Evolutionary conservation across 1,140 invertebrate genomes (phyloP), one percentile per base, ranked within the genome.

Genomic region (Melipona quadrifasciata): DNA sequence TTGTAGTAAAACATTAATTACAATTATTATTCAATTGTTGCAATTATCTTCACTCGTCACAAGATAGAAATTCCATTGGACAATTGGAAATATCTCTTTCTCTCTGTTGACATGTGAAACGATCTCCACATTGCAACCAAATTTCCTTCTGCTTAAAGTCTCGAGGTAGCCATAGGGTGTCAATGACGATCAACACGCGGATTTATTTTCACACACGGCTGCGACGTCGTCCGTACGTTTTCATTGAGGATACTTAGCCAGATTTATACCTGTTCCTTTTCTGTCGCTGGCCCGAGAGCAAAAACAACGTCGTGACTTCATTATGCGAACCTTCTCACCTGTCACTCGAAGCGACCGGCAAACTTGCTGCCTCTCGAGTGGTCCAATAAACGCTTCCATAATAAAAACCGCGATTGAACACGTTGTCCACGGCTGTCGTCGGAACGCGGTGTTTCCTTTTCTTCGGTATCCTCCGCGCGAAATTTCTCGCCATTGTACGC

Each of bases 241-340:
- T 31, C n/a, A 65, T 65, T 12, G 39, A 47, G 8, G 10, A 51
- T 16, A 21, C 8, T 39, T n/a, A 17, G 14, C 24, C 27, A 34
- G 39, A 19, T 21, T 19, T 3, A 24, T 53, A 79, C 16, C 51
- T n/a, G 31, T 80, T 71, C 17, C 11, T 14, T 53, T 31, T 8
- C 17, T 57, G 27, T 27, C 31, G 47, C 14, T 47, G 4, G 19
- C 19, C 10, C 8, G 21, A 57, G 27, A 10, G 67, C 16, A 24
- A 67, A 71, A 39, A 17, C 16, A 31, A 12, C n/a, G 14, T 12
- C 21, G 11, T 17, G 53, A 58, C 51, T 34, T 19, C 67, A 27
- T 70, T 58, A 39, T 47, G 58, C 57, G 47, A 80, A 57, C 67
- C 14, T 80, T 55, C 53, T 77, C 47, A 77, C 47, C 39, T 77